Base-by-base conservation (phyloP, 2,888 invertebrate genomes). In the Agonopterix arenella region DNA sequence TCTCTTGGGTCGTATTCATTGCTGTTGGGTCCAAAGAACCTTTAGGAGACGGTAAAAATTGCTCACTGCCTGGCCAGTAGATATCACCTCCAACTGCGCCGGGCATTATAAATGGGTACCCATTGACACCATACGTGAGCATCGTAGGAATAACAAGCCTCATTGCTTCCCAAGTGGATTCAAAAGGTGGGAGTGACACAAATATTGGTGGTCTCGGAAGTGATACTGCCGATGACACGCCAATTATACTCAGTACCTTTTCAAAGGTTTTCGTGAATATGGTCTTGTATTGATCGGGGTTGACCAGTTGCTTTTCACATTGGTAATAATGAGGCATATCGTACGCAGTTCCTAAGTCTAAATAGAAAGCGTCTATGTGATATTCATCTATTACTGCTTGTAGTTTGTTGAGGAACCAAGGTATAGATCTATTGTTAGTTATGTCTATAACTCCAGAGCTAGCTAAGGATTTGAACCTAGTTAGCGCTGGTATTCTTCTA, bases 81-180 rank as follows among this genome's bases (percentile, higher is more conserved):
- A 94, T 94, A 64, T 97, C 97, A 0, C 97, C 98, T 0, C 98
- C 98, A 0, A 98, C 96, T 4, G 97, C 95, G 0, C 98, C 98
- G 0, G 98, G 97, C 89, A 98, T 93, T 44, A 98, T 91, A 65
- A 98, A 98, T 0, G 97, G 97, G 79, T 95, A 98, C 0, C 98
- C 98, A 47, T 96, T 93, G 16, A 98, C 92, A 0, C 98, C 97
- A 60, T 98, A 95, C 0, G 94, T 95, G 16, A 97, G 80, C 51
- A 97, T 94, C 0, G 97, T 95, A 0, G 98, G 97, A 61, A 98
- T 94, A 0, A 98, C 93, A 8, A 93, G 92, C 54, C 92, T 91
- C 11, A 97, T 83, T 0, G 96, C 96, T 47, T 93, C 93, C 98
- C 98, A 98, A 0, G 94, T 93, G 0, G 97, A 96, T 54, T 96